Evolutionary conservation across 2,888 invertebrate genomes (phyloP).

Genomic region (Pammene fasciana): DNA sequence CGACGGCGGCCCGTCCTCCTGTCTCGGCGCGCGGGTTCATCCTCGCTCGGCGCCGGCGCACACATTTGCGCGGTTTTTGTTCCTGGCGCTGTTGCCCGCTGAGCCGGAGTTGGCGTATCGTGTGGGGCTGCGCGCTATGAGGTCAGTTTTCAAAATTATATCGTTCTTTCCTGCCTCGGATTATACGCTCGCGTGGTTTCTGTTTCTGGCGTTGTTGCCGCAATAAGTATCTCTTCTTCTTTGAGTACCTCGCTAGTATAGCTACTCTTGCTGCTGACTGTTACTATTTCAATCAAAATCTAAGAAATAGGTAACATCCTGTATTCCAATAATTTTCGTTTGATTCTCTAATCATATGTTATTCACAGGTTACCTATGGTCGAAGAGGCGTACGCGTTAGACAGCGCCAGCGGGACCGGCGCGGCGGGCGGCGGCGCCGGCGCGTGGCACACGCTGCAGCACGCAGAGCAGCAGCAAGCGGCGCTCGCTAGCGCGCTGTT

Average conservation of each 20-base stretch:
- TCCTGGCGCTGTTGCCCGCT: slow-evolving; percentile 88
- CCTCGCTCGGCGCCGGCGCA: slow-evolving; percentile 93
- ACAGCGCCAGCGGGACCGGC: slow-evolving; percentile 56
- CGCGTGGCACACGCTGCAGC: slow-evolving; percentile 90
- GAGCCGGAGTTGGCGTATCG: slow-evolving; percentile 91
- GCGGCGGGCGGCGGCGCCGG: slow-evolving; percentile 84
- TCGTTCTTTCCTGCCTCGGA: too few relatives aligned
- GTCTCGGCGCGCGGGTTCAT: slow-evolving; percentile 88
- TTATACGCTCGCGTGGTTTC: neutral
- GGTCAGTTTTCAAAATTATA: slow-evolving; percentile 50
- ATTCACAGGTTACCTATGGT: slow-evolving; percentile 86
- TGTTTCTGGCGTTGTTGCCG: neutral
- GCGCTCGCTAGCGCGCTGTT: slow-evolving; percentile 90
- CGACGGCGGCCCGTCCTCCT: slow-evolving; percentile 90
- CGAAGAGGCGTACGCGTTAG: slow-evolving; percentile 82
- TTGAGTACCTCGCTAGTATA: too few relatives aligned
- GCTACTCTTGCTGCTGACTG: too few relatives aligned
- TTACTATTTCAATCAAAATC: too few relatives aligned
- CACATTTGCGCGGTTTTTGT: slow-evolving; percentile 91
- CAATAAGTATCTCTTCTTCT: too few relatives aligned
- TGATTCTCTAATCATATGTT: too few relatives aligned
- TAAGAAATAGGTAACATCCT: too few relatives aligned
- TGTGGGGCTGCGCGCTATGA: slow-evolving; percentile 90
- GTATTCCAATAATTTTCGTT: too few relatives aligned
- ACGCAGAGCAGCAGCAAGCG: slow-evolving; percentile 92